Evolutionary conservation across 2,888 invertebrate genomes (phyloP).

Genomic region (Apodemia mormo): DNA sequence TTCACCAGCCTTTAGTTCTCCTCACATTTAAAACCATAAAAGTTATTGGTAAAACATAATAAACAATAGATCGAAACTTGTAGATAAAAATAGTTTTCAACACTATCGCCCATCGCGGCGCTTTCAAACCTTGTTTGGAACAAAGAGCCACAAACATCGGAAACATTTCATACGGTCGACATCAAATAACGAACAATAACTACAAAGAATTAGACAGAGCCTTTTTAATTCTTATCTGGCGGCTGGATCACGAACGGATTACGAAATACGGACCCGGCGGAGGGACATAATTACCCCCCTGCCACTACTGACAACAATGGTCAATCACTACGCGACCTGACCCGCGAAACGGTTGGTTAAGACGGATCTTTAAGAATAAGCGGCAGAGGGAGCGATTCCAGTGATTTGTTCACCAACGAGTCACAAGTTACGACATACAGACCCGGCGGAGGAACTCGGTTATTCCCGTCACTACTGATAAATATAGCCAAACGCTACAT

Average conservation of each 20-base stretch:
- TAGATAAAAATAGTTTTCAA: slow-evolving; percentile 12
- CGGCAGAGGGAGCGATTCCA: background rate
- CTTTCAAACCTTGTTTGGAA: slow-evolving; percentile 31
- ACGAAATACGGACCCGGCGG: slow-evolving; percentile 6
- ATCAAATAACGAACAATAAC: slow-evolving; percentile 37
- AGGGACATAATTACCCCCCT: slow-evolving; percentile 35
- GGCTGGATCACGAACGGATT: slow-evolving; percentile 9
- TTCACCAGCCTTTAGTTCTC: background rate
- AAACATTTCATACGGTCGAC: slow-evolving; percentile 33
- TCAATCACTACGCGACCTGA: slow-evolving; percentile 37
- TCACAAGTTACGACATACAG: background rate
- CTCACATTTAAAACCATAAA: background rate
- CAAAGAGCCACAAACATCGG: slow-evolving; percentile 35
- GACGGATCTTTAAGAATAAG: background rate
- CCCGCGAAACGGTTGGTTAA: slow-evolving; percentile 25
- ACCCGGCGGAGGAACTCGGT: no score
- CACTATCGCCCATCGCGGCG: slow-evolving; percentile 23
- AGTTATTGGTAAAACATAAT: slow-evolving; percentile 13
- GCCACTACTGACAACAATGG: slow-evolving; percentile 37
- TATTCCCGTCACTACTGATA: background rate
- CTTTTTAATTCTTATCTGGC: slow-evolving; percentile 43
- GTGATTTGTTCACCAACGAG: background rate
- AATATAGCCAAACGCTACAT: background rate
- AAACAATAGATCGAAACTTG: slow-evolving; percentile 5
- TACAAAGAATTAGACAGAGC: slow-evolving; percentile 41